Evolutionary conservation across 2,113 vertebrate genomes (phyloP).

Genomic region (Micronycteris hirsuta): DNA sequence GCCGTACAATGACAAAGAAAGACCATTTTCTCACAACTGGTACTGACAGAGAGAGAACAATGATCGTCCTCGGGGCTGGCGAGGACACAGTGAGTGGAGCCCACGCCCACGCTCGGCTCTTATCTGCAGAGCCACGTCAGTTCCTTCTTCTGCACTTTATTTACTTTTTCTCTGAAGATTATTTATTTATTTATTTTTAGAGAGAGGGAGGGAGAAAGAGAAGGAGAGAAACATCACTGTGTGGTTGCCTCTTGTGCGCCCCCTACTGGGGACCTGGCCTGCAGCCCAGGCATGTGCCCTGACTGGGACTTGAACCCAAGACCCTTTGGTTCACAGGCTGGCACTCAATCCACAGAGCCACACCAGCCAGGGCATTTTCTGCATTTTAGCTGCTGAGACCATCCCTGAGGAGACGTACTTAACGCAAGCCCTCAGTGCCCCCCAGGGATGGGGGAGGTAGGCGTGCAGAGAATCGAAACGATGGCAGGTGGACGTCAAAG

Average conservation of each 20-base stretch:
- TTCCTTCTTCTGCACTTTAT: too few species aligned
- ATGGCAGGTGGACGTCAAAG: too few species aligned
- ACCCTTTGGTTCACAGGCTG: too few species aligned
- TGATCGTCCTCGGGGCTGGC: background rate
- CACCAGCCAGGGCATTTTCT: background rate
- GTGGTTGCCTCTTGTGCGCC: too few species aligned
- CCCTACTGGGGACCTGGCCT: too few species aligned
- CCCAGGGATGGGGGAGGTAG: background rate
- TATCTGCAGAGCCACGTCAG: background rate
- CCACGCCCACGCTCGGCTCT: background rate
- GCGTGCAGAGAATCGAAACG: background rate
- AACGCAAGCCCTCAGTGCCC: background rate
- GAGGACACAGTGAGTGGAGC: background rate
- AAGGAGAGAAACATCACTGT: too few species aligned
- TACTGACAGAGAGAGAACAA: background rate
- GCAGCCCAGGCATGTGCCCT: too few species aligned
- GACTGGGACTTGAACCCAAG: too few species aligned
- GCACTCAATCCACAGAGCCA: too few species aligned
- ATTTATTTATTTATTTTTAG: too few species aligned
- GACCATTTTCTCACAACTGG: background rate
- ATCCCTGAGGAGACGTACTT: background rate
- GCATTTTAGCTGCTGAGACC: background rate
- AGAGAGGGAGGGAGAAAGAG: too few species aligned
- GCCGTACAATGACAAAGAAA: background rate
- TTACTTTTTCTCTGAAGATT: too few species aligned